These are phyloP conservation scores for Gasterosteus nipponicus DNA, from an alignment of 2,113 vertebrate genomes.

Conservation along the genomic window DNA sequence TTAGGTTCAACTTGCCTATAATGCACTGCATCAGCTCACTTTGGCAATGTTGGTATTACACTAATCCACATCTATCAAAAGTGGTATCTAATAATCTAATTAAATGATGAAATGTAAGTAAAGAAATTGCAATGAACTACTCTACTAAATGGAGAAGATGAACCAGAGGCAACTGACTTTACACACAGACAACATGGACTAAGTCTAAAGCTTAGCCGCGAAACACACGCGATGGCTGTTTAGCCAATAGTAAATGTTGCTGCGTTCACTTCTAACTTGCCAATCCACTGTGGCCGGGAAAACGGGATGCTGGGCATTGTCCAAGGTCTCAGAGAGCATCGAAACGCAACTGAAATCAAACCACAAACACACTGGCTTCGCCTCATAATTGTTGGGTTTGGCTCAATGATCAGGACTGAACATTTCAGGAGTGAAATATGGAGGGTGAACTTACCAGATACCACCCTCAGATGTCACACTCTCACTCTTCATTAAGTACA, in stretches of 20 bases:
- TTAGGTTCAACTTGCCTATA: slow-evolving; percentile 16
- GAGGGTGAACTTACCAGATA: slow-evolving; percentile 14
- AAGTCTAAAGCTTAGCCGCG: slow-evolving; percentile 17
- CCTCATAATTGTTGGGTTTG: slow-evolving; percentile 36
- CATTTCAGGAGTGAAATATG: slow-evolving; percentile 12
- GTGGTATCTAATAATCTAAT: slow-evolving; percentile 42
- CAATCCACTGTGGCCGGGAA: slow-evolving; percentile 52
- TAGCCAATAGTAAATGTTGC: slow-evolving; percentile 48
- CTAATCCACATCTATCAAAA: slow-evolving; percentile 38
- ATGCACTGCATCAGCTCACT: slow-evolving; percentile 14
- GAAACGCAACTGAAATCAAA: slow-evolving; percentile 53
- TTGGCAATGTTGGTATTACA: slow-evolving; percentile 33
- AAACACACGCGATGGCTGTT: slow-evolving; percentile 13
- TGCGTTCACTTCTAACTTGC: slow-evolving; percentile 41
- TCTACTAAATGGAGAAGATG: not conserved
- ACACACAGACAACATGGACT: not conserved
- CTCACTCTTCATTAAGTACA: slow-evolving; percentile 35
- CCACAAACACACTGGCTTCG: slow-evolving; percentile 56
- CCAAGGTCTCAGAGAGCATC: slow-evolving; percentile 56
- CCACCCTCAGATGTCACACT: slow-evolving; percentile 16
- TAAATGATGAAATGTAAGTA: slow-evolving; percentile 39
- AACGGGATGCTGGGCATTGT: slow-evolving; percentile 51
- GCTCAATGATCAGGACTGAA: slow-evolving; percentile 12
- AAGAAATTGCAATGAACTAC: slow-evolving; percentile 15
- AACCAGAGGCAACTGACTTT: not conserved